A percentile compares a stretch with the other conserved stretches of the same genome.
phyloP scores from a whole-genome alignment of 2,797 vertebrate genomes.

The Myiotriccus ornatus region DNA sequence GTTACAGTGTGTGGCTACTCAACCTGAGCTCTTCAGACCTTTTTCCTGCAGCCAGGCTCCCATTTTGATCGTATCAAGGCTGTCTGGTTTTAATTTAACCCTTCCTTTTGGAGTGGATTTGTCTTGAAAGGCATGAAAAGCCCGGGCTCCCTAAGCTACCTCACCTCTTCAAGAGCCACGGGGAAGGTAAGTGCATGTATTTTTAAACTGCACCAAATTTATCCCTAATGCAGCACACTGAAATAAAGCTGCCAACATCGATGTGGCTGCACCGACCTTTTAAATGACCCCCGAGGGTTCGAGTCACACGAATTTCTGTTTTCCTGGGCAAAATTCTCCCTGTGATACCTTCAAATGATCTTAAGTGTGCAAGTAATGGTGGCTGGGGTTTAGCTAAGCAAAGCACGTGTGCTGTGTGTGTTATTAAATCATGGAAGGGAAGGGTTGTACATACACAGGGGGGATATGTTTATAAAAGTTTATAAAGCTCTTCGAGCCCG shows the following conservation, averaged over 20 bases:
- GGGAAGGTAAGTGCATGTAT: conserved; percentile 38
- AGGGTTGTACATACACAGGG: fast-evolving
- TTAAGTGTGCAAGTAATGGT: background rate
- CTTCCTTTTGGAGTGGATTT: conserved; percentile 54
- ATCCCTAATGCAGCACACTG: background rate
- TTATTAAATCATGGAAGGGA: background rate
- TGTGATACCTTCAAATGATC: background rate
- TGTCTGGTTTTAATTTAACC: conserved; percentile 57
- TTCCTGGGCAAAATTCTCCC: background rate
- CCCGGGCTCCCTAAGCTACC: background rate
- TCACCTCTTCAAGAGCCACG: conserved; percentile 8
- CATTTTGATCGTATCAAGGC: conserved; percentile 33
- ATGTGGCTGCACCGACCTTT: background rate
- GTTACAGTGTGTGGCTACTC: background rate
- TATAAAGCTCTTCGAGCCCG: background rate
- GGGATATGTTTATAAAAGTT: background rate
- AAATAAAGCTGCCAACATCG: background rate
- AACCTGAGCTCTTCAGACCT: conserved; percentile 47
- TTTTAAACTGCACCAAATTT: conserved; percentile 24
- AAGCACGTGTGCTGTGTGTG: fast-evolving
- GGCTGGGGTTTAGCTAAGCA: background rate
- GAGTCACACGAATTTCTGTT: background rate
- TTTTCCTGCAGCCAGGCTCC: conserved; percentile 41
- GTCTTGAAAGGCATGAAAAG: conserved; percentile 55
- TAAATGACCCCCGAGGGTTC: background rate